phyloP scores from a whole-genome alignment of 2,888 invertebrate species.

The Eustalomyia histrio region DNA sequence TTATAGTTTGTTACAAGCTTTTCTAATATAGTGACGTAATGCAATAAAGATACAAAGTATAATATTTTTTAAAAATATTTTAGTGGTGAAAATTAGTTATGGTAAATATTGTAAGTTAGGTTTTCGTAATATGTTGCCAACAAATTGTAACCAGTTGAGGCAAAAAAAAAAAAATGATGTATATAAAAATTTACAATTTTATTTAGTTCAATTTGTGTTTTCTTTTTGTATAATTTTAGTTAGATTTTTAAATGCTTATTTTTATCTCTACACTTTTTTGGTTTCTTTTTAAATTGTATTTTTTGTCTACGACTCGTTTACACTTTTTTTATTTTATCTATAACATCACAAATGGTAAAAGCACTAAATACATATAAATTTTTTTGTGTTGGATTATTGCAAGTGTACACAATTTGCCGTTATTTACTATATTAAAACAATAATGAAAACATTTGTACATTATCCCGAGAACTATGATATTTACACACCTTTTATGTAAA shows the following conservation, averaged over 20 bases:
- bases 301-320: conserved; percentile 64
- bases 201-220: conserved; percentile 10
- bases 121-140: conserved; percentile 53
- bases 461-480: conserved; percentile 14
- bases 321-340: conserved; percentile 64
- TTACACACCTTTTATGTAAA: conserved; percentile 29
- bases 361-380: conserved; percentile 53
- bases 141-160: conserved; percentile 55
- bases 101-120: background rate
- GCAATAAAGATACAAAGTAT: background rate
- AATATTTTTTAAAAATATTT: too few species aligned
- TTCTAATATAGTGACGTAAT: conserved; percentile 56
- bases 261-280: conserved; percentile 42
- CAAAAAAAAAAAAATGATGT: conserved; percentile 13
- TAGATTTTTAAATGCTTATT: background rate
- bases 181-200: conserved; percentile 57
- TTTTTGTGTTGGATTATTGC: conserved; percentile 11
- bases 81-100: too few species aligned
- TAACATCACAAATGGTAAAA: conserved; percentile 38
- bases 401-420: conserved; percentile 56
- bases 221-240: background rate
- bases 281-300: conserved; percentile 23
- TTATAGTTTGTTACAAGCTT: conserved; percentile 22
- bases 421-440: conserved; percentile 48
- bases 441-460: conserved; percentile 42